These are phyloP conservation scores for Carassius auratus DNA, from an alignment of 2,113 vertebrate species.

Conservation along the genomic window DNA sequence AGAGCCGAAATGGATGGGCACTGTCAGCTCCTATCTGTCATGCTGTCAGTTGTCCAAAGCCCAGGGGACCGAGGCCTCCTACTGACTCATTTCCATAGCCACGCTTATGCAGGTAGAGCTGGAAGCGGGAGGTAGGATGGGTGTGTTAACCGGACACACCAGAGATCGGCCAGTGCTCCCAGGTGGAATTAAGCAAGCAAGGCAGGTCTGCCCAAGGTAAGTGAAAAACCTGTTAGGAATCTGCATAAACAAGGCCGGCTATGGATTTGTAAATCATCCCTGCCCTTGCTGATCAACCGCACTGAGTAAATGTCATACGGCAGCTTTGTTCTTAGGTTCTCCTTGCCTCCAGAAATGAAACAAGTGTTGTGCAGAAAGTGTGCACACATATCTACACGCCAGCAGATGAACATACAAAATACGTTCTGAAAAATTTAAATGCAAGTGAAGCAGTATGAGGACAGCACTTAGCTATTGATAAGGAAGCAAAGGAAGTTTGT, in stretches of 20 bases:
- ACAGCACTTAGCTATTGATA: constrained; percentile 36
- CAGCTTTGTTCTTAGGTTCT: constrained; percentile 10
- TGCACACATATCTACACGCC: constrained; percentile 16
- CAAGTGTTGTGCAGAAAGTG: not conserved
- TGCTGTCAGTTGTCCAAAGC: constrained; percentile 65
- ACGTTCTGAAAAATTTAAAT: not conserved
- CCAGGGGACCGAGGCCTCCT: constrained; percentile 51
- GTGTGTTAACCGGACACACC: constrained; percentile 25
- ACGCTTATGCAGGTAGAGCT: constrained; percentile 53
- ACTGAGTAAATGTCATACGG: constrained; percentile 33
- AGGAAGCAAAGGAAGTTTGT: constrained; percentile 10
- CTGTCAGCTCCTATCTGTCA: constrained; percentile 69
- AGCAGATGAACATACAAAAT: not conserved
- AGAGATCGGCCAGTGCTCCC: constrained; percentile 60
- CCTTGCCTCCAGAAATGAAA: constrained; percentile 34
- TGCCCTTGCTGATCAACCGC: constrained; percentile 55
- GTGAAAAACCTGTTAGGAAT: constrained; percentile 53
- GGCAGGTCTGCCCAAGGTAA: constrained; percentile 59
- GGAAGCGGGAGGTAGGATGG: too few species aligned
- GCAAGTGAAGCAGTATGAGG: not conserved
- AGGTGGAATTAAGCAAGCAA: constrained; percentile 71
- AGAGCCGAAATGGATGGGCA: constrained; percentile 68
- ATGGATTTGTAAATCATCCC: constrained; percentile 58
- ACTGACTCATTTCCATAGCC: constrained; percentile 68
- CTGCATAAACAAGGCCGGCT: constrained; percentile 35